These are phyloP conservation scores for Rhagium mordax DNA, from an alignment of 2,888 invertebrate species.

Conservation along the genomic window DNA sequence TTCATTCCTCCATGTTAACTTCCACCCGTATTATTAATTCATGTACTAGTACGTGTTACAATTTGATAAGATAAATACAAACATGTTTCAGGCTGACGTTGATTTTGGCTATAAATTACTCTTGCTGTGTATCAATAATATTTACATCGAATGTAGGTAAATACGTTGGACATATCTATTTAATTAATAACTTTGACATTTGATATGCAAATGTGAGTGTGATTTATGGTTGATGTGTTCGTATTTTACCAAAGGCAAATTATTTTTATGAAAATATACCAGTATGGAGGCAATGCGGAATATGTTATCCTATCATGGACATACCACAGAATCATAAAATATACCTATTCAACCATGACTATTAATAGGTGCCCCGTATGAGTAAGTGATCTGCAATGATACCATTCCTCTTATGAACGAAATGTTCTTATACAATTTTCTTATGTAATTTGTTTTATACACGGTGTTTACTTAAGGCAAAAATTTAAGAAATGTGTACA, in stretches of 20 bases:
- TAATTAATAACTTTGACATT: slow-evolving; percentile 39
- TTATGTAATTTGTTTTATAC: too few species aligned
- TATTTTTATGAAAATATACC: not conserved
- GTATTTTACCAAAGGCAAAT: not conserved
- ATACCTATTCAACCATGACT: too few species aligned
- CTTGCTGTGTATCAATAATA: slow-evolving; percentile 41
- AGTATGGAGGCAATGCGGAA: not conserved
- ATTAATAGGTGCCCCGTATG: too few species aligned
- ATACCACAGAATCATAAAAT: too few species aligned
- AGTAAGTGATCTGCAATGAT: too few species aligned
- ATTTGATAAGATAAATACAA: slow-evolving; percentile 37
- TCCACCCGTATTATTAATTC: slow-evolving; percentile 31
- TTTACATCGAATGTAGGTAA: slow-evolving; percentile 39
- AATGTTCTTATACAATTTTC: too few species aligned
- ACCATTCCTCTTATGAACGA: too few species aligned
- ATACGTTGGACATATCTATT: slow-evolving; percentile 31
- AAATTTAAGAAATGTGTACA: too few species aligned
- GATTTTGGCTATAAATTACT: slow-evolving; percentile 32
- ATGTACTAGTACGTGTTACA: slow-evolving; percentile 28
- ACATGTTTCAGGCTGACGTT: slow-evolving; percentile 40
- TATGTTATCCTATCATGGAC: not conserved
- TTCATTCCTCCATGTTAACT: slow-evolving; percentile 35
- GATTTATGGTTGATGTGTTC: not conserved
- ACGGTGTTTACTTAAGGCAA: too few species aligned
- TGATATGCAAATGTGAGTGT: slow-evolving; percentile 8